Conservation (phyloP, 2,113 vertebrate species). For the human region DNA sequence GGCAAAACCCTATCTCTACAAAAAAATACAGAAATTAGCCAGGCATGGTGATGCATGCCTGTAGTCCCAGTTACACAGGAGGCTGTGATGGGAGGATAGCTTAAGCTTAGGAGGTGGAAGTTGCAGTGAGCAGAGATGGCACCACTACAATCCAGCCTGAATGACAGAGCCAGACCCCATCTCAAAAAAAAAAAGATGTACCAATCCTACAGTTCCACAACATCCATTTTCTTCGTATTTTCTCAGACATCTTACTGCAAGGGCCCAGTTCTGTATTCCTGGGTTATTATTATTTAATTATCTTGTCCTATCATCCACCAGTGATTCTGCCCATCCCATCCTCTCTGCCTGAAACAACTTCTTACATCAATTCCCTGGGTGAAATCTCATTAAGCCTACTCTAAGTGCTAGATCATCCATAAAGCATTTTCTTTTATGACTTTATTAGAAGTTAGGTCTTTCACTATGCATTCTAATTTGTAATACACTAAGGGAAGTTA, state of each 20-base stretch:
- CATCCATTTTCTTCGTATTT: neutral
- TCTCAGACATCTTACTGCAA: neutral
- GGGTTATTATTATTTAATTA: neutral
- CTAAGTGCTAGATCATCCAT: neutral
- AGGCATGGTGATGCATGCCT: no score
- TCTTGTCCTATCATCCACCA: neutral
- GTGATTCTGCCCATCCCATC: neutral
- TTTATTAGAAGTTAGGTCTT: conserved; percentile 1
- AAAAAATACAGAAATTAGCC: no score
- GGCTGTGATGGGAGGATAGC: no score
- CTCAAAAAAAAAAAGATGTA: no score
- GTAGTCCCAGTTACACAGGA: no score
- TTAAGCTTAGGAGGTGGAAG: no score
- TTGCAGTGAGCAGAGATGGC: no score
- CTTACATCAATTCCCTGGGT: neutral
- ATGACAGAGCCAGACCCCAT: no score
- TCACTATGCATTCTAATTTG: neutral
- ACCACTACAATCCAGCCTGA: no score
- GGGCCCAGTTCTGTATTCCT: neutral
- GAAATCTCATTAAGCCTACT: neutral
- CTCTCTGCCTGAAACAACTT: neutral
- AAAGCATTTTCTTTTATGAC: neutral
- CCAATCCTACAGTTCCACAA: neutral
- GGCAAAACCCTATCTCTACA: no score
- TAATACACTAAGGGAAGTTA: neutral